Evolutionary conservation across 2,113 vertebrate genomes (phyloP), one percentile per base, ranked within the genome.

Genomic region (Esox niger): DNA sequence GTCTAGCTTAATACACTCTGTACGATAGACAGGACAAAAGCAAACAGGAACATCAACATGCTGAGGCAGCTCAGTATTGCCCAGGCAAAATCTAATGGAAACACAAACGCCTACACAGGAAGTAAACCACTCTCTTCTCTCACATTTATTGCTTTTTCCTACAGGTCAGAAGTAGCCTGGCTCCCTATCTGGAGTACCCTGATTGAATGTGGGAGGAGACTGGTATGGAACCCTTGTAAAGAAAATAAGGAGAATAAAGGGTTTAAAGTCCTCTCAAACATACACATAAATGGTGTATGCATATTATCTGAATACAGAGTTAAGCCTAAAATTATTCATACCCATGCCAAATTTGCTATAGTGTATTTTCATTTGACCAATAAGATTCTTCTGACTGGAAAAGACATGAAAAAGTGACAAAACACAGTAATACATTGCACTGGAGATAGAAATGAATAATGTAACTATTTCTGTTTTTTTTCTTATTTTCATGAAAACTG

Each of bases 251-350:
- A 52, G 47, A 23, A 17, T 21, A 52, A 52, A 60, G 56, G 52
- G 29, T 52, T 81, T 56, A 72, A 82, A 80, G 4, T 72, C 68
- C 52, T 17, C n/a, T 76, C 46, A 21, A 73, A 60, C 84, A 78
- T 78, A 80, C 82, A 82, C 75, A 83, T 30, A 67, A 17, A 67
- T 62, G 56, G 61, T 46, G 55, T 52, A 71, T 74, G 63, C 54
- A 74, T 80, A 74, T 43, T 43, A 43, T 43, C 38, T 15, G 13
- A 49, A 67, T 74, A 76, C 52, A n/a, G n/a, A n/a, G n/a, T n/a
- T n/a, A n/a, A n/a, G n/a, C n/a, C n/a, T n/a, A n/a, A n/a, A n/a
- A n/a, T n/a, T n/a, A n/a, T n/a, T n/a, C n/a, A n/a, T n/a, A n/a
- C n/a, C n/a, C n/a, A n/a, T n/a, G n/a, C n/a, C n/a, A n/a, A n/a